A percentile compares a stretch with the other conserved stretches of the same genome.
phyloP scores from a whole-genome alignment of 2,797 vertebrate species.

The Cichlasoma orientale region DNA sequence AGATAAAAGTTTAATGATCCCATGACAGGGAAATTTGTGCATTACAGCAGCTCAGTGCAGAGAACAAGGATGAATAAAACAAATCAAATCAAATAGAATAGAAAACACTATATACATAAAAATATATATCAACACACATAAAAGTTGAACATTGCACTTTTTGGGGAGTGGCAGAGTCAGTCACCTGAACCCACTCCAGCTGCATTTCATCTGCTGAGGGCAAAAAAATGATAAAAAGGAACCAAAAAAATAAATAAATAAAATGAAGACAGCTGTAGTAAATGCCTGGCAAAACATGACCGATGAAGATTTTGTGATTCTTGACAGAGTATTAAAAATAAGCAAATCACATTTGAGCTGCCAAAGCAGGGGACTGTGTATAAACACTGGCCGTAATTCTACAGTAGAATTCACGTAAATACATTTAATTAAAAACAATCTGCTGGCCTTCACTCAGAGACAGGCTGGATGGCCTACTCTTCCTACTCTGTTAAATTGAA shows the following conservation, averaged over 20 bases:
- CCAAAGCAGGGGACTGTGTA: neutral
- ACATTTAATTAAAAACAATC: neutral
- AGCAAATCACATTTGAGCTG: neutral
- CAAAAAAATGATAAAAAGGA: neutral
- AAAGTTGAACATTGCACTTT: neutral
- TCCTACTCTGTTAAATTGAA: neutral
- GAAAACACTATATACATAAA: too few relatives aligned
- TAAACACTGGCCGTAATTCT: neutral
- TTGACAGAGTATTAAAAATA: neutral
- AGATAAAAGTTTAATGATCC: too few relatives aligned
- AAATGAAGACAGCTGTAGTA: neutral
- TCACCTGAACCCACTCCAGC: fast-evolving
- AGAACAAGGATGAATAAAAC: too few relatives aligned
- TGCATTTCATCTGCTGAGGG: neutral
- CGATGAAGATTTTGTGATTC: too few relatives aligned
- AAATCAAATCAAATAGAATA: too few relatives aligned
- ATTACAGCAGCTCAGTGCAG: too few relatives aligned
- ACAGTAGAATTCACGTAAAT: neutral
- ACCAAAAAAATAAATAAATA: neutral
- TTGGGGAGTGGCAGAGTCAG: fast-evolving
- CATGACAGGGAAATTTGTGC: too few relatives aligned
- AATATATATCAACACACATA: too few relatives aligned
- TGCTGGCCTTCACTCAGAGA: neutral
- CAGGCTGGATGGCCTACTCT: neutral
- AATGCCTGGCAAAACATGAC: fast-evolving